Evolutionary conservation across 2,888 invertebrate species (phyloP).

Genomic region (Geotrupes spiniger): DNA sequence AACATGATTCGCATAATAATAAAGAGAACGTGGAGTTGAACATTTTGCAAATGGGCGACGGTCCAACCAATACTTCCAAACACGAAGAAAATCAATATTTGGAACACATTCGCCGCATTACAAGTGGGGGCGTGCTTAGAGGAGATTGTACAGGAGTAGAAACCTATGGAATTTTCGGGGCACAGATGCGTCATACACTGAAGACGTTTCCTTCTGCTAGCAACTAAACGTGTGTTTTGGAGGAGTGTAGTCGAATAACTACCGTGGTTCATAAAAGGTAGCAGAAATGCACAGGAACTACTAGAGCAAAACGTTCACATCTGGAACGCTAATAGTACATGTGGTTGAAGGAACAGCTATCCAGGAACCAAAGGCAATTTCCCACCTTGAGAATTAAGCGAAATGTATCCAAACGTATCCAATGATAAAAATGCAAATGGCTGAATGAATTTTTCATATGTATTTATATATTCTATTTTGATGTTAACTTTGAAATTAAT

Average conservation of each 20-base stretch:
- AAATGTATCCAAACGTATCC: conserved; percentile 74
- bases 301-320: conserved; percentile 79
- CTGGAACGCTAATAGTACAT: conserved; percentile 94
- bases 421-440: conserved; percentile 92
- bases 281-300: conserved; percentile 81
- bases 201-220: conserved; percentile 80
- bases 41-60: conserved; percentile 5
- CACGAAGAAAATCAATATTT: conserved; percentile 75
- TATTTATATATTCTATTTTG: no score
- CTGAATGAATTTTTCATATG: conserved; percentile 62
- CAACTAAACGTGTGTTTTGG: conserved; percentile 92
- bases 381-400: conserved; percentile 76
- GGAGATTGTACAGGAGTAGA: conserved; percentile 87
- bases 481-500: no score
- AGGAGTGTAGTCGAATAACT: conserved; percentile 88
- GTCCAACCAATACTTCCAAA: conserved; percentile 5
- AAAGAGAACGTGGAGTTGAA: neutral
- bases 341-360: conserved; percentile 74
- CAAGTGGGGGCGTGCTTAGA: conserved; percentile 62
- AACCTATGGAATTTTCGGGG: conserved; percentile 84
- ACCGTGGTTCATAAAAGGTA: conserved; percentile 90
- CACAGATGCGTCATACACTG: conserved; percentile 82
- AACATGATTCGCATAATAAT: conserved; percentile 1
- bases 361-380: conserved; percentile 75
- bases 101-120: conserved; percentile 61